Percentiles rank a stretch among this genome's conserved stretches.
phyloP scores from a whole-genome alignment of 1,140 invertebrate genomes.

The Pararge aegeria region DNA sequence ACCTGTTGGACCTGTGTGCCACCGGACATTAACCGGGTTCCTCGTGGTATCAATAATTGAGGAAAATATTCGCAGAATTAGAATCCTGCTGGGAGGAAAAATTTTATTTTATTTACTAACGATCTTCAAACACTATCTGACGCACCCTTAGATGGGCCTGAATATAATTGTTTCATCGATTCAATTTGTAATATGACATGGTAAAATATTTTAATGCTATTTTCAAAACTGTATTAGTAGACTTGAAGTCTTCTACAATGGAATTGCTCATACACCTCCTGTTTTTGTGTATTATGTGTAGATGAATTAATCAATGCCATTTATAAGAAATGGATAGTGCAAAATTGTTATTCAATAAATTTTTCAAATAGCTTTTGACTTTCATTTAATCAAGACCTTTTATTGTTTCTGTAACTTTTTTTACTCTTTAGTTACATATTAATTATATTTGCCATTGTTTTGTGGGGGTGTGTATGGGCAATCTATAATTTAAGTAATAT shows the following conservation, averaged over 20 bases:
- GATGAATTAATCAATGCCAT: slow-evolving; percentile 47
- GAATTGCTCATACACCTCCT: slow-evolving; percentile 78
- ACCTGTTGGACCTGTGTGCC: no score
- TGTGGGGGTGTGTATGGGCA: slow-evolving; percentile 73
- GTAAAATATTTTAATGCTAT: neutral
- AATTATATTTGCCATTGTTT: slow-evolving; percentile 51
- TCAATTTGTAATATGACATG: no score
- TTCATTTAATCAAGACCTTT: slow-evolving; percentile 72
- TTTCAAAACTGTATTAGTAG: neutral
- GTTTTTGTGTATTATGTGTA: slow-evolving; percentile 53
- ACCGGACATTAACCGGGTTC: no score
- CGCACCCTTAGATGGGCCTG: no score
- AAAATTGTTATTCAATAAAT: slow-evolving; percentile 66
- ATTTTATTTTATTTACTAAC: no score
- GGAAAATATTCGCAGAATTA: no score
- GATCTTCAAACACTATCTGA: no score
- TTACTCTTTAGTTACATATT: slow-evolving; percentile 50
- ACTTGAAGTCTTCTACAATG: slow-evolving; percentile 17
- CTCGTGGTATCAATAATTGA: no score
- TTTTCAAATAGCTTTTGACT: slow-evolving; percentile 60
- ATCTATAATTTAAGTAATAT: slow-evolving; percentile 31
- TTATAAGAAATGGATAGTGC: slow-evolving; percentile 58
- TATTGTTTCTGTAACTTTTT: slow-evolving; percentile 59
- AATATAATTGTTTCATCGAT: no score
- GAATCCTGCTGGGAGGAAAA: no score